Evolutionary conservation across 2,113 vertebrate genomes (phyloP).

Genomic region (Menidia beryllina): DNA sequence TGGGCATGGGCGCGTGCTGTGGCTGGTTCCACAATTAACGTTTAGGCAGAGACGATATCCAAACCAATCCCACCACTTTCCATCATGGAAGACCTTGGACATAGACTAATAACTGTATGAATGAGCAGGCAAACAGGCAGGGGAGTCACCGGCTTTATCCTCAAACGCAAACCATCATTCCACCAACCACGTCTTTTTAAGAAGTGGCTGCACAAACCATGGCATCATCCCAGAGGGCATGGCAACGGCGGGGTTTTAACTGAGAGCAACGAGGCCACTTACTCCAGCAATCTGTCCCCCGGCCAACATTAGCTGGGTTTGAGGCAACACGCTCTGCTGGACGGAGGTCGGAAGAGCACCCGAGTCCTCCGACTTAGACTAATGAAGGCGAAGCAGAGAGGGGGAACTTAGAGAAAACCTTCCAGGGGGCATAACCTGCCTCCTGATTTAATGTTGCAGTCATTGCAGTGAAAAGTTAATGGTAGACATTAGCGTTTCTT

Average conservation of each 20-base stretch:
- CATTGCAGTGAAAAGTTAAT: slow-evolving; percentile 6
- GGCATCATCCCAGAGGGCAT: slow-evolving; percentile 32
- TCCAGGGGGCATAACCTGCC: slow-evolving; percentile 24
- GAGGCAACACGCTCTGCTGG: slow-evolving; percentile 93
- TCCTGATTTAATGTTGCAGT: slow-evolving; percentile 12
- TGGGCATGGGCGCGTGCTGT: slow-evolving; percentile 39
- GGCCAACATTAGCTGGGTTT: slow-evolving; percentile 96
- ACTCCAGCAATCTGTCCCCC: slow-evolving; percentile 98
- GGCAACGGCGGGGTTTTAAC: slow-evolving; percentile 30
- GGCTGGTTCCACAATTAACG: slow-evolving; percentile 9
- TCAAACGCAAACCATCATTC: slow-evolving; percentile 43
- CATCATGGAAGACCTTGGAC: slow-evolving; percentile 25
- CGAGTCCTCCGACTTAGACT: slow-evolving; percentile 94
- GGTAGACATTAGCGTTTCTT: not conserved
- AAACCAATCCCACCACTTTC: slow-evolving; percentile 12
- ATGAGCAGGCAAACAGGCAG: slow-evolving; percentile 59
- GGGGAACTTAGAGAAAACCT: slow-evolving; percentile 45
- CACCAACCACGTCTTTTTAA: slow-evolving; percentile 15
- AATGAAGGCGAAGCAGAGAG: slow-evolving; percentile 77
- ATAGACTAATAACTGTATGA: slow-evolving; percentile 24
- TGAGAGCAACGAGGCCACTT: slow-evolving; percentile 78
- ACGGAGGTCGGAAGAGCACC: slow-evolving; percentile 89
- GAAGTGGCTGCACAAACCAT: slow-evolving; percentile 8
- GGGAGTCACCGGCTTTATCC: slow-evolving; percentile 40
- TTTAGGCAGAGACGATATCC: slow-evolving; percentile 36